phyloP scores from a whole-genome alignment of 2,113 vertebrate genomes.

The Oxygymnocypris stewartii region DNA sequence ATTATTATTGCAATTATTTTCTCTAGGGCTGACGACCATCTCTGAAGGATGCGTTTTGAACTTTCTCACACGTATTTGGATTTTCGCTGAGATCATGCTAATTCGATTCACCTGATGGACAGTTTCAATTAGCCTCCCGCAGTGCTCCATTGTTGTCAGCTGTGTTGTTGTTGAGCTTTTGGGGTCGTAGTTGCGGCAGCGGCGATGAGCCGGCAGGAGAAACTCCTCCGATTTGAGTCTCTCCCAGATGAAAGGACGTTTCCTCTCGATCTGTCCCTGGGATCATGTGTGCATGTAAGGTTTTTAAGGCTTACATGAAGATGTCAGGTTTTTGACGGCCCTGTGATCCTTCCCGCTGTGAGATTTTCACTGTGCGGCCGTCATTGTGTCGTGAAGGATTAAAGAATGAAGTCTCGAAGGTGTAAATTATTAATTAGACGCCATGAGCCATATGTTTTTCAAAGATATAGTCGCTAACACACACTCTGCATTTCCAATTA shows the following conservation, averaged over 20 bases:
- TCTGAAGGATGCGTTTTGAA: not conserved
- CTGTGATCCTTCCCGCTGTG: not conserved
- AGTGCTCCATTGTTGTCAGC: constrained; percentile 31
- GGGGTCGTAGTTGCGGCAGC: not conserved
- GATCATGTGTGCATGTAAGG: not conserved
- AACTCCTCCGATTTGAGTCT: constrained; percentile 7
- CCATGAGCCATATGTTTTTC: constrained; percentile 13
- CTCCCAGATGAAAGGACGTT: not conserved
- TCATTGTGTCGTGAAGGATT: not conserved
- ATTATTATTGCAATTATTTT: not conserved
- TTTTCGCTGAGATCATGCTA: not conserved
- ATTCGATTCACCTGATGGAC: constrained; percentile 22
- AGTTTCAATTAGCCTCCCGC: constrained; percentile 36
- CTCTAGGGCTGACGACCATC: not conserved
- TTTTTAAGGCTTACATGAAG: constrained; percentile 34
- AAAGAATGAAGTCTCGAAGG: constrained; percentile 29
- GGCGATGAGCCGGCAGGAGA: constrained; percentile 13
- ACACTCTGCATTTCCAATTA: constrained; percentile 23
- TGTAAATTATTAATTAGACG: constrained; percentile 34
- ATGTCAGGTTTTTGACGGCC: constrained; percentile 41
- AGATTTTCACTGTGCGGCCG: not conserved
- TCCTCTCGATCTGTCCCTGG: not conserved
- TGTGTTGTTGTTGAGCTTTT: not conserved
- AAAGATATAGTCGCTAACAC: not conserved
- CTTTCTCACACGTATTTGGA: not conserved